Conservation (phyloP, 2,888 invertebrate genomes). For the Acanthosepion esculentum region DNA sequence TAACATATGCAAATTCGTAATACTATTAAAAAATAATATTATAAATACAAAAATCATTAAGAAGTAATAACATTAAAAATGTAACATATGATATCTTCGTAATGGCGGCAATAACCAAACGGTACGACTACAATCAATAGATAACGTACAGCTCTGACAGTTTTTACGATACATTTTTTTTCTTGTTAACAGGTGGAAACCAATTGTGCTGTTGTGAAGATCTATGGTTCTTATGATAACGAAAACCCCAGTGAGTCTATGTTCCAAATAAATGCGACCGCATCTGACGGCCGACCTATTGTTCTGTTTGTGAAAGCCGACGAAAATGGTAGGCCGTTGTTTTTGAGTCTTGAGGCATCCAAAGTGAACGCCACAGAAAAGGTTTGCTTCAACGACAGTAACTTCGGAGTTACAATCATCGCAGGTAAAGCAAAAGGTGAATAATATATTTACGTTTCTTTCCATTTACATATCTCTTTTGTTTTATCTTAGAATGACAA, state of each 20-base stretch:
- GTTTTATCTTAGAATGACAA: too few species aligned
- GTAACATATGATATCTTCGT: neutral
- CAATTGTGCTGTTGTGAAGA: neutral
- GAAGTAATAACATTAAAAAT: too few species aligned
- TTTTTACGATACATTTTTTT: neutral
- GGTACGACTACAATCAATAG: neutral
- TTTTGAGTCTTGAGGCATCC: neutral
- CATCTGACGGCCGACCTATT: conserved; percentile 35
- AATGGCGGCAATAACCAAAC: neutral
- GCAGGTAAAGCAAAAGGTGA: neutral
- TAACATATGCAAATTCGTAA: too few species aligned
- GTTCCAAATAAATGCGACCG: neutral
- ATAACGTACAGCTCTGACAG: accelerated
- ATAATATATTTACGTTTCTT: neutral
- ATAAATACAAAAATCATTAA: too few species aligned
- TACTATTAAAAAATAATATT: too few species aligned
- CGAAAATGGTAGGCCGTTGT: neutral
- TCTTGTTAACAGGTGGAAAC: neutral
- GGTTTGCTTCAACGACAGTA: conserved; percentile 35
- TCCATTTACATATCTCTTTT: too few species aligned
- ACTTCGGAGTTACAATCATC: neutral
- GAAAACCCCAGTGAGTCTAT: conserved; percentile 37
- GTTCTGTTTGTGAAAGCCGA: conserved; percentile 38
- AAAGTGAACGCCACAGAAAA: neutral
- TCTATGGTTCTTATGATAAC: neutral